A percentile compares a stretch with the other conserved stretches of the same genome.
phyloP scores from a whole-genome alignment of 2,113 vertebrate species.

The Cranoglanis bouderius region DNA sequence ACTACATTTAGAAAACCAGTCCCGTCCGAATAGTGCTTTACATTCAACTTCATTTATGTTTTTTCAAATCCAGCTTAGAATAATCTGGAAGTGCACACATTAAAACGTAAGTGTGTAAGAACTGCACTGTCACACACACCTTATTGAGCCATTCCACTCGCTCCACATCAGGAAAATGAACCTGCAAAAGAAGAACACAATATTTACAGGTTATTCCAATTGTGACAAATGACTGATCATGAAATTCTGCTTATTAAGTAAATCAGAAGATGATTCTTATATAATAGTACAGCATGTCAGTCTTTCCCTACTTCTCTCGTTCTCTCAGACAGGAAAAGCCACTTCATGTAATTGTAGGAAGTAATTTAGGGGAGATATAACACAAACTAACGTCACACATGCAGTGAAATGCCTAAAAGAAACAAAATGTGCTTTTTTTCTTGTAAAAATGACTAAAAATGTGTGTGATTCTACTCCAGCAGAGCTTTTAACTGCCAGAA shows the following conservation, averaged over 20 bases:
- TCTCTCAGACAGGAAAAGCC: slow-evolving; percentile 5
- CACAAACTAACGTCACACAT: background rate
- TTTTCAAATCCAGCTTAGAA: background rate
- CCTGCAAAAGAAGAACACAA: slow-evolving; percentile 69
- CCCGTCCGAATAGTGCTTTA: no score
- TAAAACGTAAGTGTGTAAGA: background rate
- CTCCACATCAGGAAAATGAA: slow-evolving; percentile 95
- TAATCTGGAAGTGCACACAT: background rate
- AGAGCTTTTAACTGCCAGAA: background rate
- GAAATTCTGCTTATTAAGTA: background rate
- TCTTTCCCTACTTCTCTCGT: background rate
- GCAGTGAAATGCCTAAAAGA: background rate
- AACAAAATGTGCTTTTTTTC: background rate
- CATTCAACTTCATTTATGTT: background rate
- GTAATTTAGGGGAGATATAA: background rate
- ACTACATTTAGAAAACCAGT: no score
- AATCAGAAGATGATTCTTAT: background rate
- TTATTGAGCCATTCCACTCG: slow-evolving; percentile 98
- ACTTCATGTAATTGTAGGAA: slow-evolving; percentile 11
- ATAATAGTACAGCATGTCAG: background rate
- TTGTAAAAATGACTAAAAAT: background rate
- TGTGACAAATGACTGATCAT: background rate
- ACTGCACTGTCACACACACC: slow-evolving; percentile 69
- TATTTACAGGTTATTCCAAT: background rate
- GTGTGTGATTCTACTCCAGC: background rate